Conservation (phyloP, 2,113 vertebrate species). For the Megaceryle maxima region DNA sequence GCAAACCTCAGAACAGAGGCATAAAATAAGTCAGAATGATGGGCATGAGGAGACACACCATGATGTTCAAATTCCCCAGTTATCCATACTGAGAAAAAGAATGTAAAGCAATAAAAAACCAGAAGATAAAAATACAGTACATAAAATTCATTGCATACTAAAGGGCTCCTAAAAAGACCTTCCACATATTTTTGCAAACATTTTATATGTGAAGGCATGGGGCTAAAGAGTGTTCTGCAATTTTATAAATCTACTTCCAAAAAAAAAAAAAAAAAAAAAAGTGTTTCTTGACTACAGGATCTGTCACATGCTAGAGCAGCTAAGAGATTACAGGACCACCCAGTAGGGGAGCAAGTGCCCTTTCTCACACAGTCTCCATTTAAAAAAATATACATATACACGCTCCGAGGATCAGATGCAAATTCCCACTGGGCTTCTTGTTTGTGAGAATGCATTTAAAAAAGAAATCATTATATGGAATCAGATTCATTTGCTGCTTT, state of each 20-base stretch:
- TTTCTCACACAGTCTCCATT: background rate
- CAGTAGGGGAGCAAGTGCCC: background rate
- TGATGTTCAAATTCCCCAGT: background rate
- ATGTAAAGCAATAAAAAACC: background rate
- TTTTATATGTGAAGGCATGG: conserved; percentile 38
- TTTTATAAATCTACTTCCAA: conserved; percentile 53
- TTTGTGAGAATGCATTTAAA: background rate
- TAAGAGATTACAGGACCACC: conserved; percentile 46
- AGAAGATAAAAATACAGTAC: background rate
- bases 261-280: conserved; percentile 47
- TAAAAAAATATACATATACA: background rate
- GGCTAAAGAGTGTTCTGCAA: background rate
- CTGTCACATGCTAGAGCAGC: conserved; percentile 19
- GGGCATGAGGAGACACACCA: background rate
- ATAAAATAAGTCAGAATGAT: background rate
- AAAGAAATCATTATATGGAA: background rate
- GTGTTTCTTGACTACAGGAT: conserved; percentile 44
- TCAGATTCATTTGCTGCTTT: background rate
- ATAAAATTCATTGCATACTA: conserved; percentile 42
- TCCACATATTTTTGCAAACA: conserved; percentile 35
- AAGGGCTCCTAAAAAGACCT: conserved; percentile 26
- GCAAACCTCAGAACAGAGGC: background rate
- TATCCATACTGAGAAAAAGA: background rate
- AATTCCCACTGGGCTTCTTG: background rate
- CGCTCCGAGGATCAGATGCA: background rate